Base-by-base conservation (phyloP, 2,888 invertebrate genomes). In the Sacculina carcini region DNA sequence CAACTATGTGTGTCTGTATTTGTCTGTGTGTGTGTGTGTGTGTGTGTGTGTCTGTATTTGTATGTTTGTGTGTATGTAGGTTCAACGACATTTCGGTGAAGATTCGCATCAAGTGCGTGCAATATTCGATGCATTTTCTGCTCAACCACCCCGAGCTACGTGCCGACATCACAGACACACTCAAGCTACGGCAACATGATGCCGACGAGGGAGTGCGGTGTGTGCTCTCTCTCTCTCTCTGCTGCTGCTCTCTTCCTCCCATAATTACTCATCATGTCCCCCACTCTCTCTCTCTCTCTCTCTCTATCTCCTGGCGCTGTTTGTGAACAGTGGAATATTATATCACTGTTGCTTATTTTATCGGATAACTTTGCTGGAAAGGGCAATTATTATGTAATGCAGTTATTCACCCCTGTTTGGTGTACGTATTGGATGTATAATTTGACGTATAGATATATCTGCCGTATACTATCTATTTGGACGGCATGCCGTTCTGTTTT, bases 51-150 rank as follows among this genome's bases (percentile, higher is more conserved):
- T 9, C 10, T n/a, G 32, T 7, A 16, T 19, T 16, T 16, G 12
- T 16, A 3, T 39, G 9, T 1, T 51, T 48, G 47, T 31, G 44
- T n/a, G 14, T 23, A 56, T 56, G 16, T 56, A 71, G 84, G 59
- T 96, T 92, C 65, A 92, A 92, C 66, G 96, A 96, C 65, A 90
- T 94, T 59, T 84, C 84, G 49, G 81, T 87, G 5, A 74, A 79
- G 1, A 90, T 96, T 59, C 75, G 96, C 53, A 86, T 81, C 53
- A 86, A 89, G 66, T 96, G 94, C 67, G 92, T 94, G 2, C 90
- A 92, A 64, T 89, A 90, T 63, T 87, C 90, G 16, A 92, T 92
- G 84, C 89, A 92, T 63, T 92, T 96, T 64, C 69, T 96, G 38
- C 71, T 92, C 23, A 89, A 94, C 65, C 94, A 96, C 65, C 83